Evolutionary conservation across 2,797 vertebrate species (phyloP), one percentile per base, ranked within the genome.

Genomic region (Parotocinclus haroldoi): DNA sequence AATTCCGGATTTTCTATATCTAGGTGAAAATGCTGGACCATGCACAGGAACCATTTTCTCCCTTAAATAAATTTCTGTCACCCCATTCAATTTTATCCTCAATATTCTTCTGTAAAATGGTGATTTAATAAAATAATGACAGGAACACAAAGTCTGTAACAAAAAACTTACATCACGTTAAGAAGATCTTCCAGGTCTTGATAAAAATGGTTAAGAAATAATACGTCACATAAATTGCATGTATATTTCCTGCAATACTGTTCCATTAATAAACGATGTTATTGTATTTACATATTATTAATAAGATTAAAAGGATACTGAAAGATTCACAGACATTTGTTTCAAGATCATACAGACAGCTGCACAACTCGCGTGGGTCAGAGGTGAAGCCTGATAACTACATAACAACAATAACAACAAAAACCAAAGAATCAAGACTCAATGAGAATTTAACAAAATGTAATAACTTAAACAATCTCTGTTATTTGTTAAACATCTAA

Each of bases 321-420:
- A 97, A 98, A 0, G 94, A 88, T 64, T 95, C 93, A 75, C 95
- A 98, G 55, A 93, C 84, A 0, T 94, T 93, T 0, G 95, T 97
- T 76, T 98, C 95, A 72, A 98, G 85, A 80, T 98, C 95, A 0
- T 98, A 98, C 53, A 98, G 85, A 77, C 94, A 98, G 85, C 96
- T 98, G 83, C 96, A 98, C 57, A 98, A 88, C 75, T 98, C 95
- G 0, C 95, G 86, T 48, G 95, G 95, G 80, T 98, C 96, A 0
- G 94, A 97, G 9, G 96, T 97, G 84, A 97, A 95, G 51, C 96
- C 95, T 5, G 96, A 98, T 54, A 98, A 82, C 96, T 98, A 77
- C 8, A 27, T 8, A 1, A 48, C 10, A 39, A 48, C 8, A 65
- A 42, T 7, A 27, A 27, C 27, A 27, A 27, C 27, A 27, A 27